Evolutionary conservation across 1,140 invertebrate species (phyloP).

Genomic region (Neoseiulus cucumeris): DNA sequence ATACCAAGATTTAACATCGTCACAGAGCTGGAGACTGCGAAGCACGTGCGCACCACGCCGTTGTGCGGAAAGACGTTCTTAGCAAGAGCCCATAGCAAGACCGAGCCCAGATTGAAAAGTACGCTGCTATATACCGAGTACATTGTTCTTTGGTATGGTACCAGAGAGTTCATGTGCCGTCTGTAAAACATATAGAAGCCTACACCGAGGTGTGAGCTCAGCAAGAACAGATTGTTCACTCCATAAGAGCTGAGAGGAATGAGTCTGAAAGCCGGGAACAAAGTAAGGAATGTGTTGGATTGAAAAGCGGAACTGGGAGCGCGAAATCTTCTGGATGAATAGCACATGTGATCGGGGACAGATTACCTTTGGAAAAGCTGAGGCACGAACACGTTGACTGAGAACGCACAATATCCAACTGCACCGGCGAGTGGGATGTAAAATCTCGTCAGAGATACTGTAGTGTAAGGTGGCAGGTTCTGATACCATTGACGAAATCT

Average conservation of each 20-base stretch:
- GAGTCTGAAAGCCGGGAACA: conserved; percentile 11
- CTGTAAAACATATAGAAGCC: conserved; percentile 41
- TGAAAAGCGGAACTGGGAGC: background rate
- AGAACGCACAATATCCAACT: conserved; percentile 11
- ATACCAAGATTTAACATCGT: conserved; percentile 38
- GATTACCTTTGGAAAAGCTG: conserved; percentile 11
- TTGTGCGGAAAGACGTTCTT: conserved; percentile 42
- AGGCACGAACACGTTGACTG: conserved; percentile 13
- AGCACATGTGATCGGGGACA: too few species aligned
- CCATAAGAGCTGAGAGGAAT: conserved; percentile 34
- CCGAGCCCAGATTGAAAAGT: conserved; percentile 47
- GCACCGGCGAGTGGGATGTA: conserved; percentile 13
- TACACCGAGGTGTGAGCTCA: conserved; percentile 36
- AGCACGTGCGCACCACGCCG: conserved; percentile 35
- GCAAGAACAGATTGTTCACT: conserved; percentile 35
- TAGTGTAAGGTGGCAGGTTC: background rate
- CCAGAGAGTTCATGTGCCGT: conserved; percentile 33
- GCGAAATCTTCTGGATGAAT: background rate
- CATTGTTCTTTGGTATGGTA: conserved; percentile 27
- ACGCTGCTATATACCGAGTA: conserved; percentile 40
- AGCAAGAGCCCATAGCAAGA: conserved; percentile 46
- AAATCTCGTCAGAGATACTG: background rate
- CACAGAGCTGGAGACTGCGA: conserved; percentile 38
- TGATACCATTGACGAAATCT: background rate
- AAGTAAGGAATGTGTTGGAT: background rate